Percentiles rank a stretch among this genome's conserved stretches.
Evolutionary conservation across 1,140 invertebrate genomes (phyloP).

Genomic region (Callitettix versicolor): DNA sequence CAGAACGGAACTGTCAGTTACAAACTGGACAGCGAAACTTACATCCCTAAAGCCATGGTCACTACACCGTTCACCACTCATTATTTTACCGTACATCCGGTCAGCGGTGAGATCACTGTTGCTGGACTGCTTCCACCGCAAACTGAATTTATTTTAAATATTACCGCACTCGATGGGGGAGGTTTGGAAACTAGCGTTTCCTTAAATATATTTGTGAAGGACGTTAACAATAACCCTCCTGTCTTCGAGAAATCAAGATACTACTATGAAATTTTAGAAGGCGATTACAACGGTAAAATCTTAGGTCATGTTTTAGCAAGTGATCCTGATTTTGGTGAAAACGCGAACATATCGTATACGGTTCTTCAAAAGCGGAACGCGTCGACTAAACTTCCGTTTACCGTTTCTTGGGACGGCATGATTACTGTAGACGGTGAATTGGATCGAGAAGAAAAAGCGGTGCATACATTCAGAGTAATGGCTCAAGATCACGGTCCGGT

Average conservation of each 20-base stretch:
- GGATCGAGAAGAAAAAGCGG: slow-evolving; percentile 62
- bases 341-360: slow-evolving; percentile 64
- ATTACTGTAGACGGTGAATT: slow-evolving; percentile 63
- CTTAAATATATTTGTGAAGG: slow-evolving; percentile 55
- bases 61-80: slow-evolving; percentile 34
- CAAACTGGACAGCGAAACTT: slow-evolving; percentile 53
- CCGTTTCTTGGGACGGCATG: slow-evolving; percentile 59
- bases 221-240: slow-evolving; percentile 79
- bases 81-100: slow-evolving; percentile 62
- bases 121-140: slow-evolving; percentile 64
- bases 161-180: slow-evolving; percentile 65
- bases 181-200: slow-evolving; percentile 55
- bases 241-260: slow-evolving; percentile 72
- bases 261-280: slow-evolving; percentile 70
- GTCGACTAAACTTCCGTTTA: slow-evolving; percentile 50
- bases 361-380: slow-evolving; percentile 45
- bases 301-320: slow-evolving; percentile 64
- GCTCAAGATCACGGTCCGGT: slow-evolving; percentile 57
- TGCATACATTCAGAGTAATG: slow-evolving; percentile 62
- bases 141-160: slow-evolving; percentile 62
- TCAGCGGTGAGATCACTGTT: slow-evolving; percentile 61
- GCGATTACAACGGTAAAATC: slow-evolving; percentile 53
- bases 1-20: slow-evolving; percentile 66
- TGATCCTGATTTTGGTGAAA: slow-evolving; percentile 64
- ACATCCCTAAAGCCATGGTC: slow-evolving; percentile 39